Evolutionary conservation across 2,888 invertebrate genomes (phyloP), one percentile per base, ranked within the genome.

Genomic region (Dromius quadrimaculatus): DNA sequence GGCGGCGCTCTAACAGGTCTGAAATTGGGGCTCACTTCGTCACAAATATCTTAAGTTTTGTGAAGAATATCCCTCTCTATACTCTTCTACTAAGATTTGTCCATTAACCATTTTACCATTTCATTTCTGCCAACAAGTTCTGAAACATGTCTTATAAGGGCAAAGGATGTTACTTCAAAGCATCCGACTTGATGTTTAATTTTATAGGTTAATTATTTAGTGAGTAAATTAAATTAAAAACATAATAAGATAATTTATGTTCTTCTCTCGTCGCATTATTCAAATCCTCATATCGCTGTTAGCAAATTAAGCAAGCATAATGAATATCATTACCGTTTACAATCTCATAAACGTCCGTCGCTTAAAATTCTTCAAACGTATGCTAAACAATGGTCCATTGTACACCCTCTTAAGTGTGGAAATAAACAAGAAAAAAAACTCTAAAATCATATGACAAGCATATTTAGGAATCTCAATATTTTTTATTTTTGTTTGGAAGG

Each of bases 401-500:
- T 71, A 45, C 65, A 73, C 66, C 72, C 71, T 76, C 76, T 73
- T 76, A 73, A 72, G 76, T 69, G 74, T 61, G 28, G 43, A 70
- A 71, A 74, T 74, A 74, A 62, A 38, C 38, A 70, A 61, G 22
- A 74, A 74, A 75, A 73, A 72, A 72, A 71, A 50, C 65, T 41
- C 62, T 57, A 50, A 72, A 72, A 74, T 72, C 74, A 75, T 75
- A 76, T 76, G 76, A 76, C 76, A 75, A 73, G 76, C 76, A 75
- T 74, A 74, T 76, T 75, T 77, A 75, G 74, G 72, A 74, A 73
- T 74, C 66, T 54, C 34, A 20, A 15, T 17, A 22, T 41, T 70
- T 70, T 62, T 70, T 47, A 22, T 50, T 41, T 38, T 61, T 32
- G 20, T 22, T 23, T 23, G 9, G 20, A 62, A 70, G 50, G 72